A percentile compares a stretch with the other conserved stretches of the same genome.
Conservation (phyloP, 2,113 vertebrate species). For the Anser brachyrhynchus region DNA sequence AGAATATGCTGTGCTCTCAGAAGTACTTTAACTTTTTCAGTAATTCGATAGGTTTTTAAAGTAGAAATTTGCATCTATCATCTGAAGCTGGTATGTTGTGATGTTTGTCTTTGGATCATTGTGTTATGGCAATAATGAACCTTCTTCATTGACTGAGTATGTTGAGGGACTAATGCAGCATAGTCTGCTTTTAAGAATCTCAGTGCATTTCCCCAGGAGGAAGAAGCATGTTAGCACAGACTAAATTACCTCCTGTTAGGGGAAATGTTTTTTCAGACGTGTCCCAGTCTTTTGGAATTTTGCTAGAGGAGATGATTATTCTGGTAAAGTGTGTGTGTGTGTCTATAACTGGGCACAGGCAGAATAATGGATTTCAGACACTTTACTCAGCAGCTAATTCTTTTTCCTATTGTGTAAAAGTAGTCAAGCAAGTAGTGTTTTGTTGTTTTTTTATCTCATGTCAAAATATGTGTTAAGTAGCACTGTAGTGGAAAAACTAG, state of each 20-base stretch:
- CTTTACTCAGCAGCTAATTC: background rate
- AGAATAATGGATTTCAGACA: background rate
- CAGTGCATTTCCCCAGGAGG: background rate
- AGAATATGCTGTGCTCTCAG: background rate
- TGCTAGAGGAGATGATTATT: background rate
- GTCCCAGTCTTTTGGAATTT: background rate
- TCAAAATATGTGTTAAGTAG: background rate
- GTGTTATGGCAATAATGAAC: background rate
- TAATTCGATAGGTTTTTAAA: background rate
- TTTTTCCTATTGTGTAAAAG: background rate
- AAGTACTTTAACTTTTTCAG: background rate
- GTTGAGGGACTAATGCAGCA: background rate
- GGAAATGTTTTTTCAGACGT: background rate
- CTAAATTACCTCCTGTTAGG: background rate
- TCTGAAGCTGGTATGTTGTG: background rate
- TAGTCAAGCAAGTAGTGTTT: background rate
- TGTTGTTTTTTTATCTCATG: background rate
- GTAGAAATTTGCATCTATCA: background rate
- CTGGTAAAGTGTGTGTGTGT: background rate
- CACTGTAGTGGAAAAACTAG: background rate
- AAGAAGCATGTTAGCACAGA: background rate
- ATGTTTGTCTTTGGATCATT: background rate
- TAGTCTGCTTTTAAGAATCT: background rate
- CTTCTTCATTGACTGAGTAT: background rate
- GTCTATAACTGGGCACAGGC: background rate